Percentiles rank a stretch among this genome's conserved stretches.
phyloP scores from a whole-genome alignment of 30 jellyfish, hydroid and myxozoan genomes.

The Hydractinia symbiolongicarpus region DNA sequence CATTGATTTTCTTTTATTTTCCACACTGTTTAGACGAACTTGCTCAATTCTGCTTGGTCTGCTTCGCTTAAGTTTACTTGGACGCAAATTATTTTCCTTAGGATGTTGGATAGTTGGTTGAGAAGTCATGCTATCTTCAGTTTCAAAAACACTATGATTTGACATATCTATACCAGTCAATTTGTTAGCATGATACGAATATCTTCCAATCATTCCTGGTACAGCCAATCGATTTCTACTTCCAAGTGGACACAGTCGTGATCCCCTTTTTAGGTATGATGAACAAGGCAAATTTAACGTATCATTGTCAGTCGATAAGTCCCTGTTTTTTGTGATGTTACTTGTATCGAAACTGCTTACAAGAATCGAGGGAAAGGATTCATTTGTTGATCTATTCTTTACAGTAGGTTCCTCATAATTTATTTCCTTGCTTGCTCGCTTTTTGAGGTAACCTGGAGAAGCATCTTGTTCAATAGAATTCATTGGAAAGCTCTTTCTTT shows the following conservation, averaged over 20 bases:
- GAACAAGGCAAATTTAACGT: not conserved
- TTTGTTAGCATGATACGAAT: not conserved
- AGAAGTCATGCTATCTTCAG: not conserved
- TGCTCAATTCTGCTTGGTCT: slow-evolving; percentile 7
- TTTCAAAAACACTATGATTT: not conserved
- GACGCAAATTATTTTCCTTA: not conserved
- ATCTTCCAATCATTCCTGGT: slow-evolving; percentile 24
- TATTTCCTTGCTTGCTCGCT: too few relatives aligned
- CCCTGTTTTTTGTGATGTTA: too few relatives aligned
- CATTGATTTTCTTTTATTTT: slow-evolving; percentile 18
- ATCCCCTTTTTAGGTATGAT: not conserved
- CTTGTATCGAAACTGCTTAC: too few relatives aligned
- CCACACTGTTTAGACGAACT: slow-evolving; percentile 17
- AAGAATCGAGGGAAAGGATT: too few relatives aligned
- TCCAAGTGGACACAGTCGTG: slow-evolving; percentile 37
- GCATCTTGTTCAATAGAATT: too few relatives aligned
- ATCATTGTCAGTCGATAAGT: not conserved
- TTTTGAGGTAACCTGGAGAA: too few relatives aligned
- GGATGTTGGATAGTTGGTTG: not conserved
- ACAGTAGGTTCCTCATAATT: too few relatives aligned
- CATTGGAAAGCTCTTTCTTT: too few relatives aligned
- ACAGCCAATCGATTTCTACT: slow-evolving; percentile 22
- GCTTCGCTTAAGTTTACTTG: not conserved
- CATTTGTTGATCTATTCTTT: too few relatives aligned
- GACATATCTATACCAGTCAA: not conserved